Conservation (phyloP, 2,888 invertebrate genomes). For the Drosophila mettleri region DNA sequence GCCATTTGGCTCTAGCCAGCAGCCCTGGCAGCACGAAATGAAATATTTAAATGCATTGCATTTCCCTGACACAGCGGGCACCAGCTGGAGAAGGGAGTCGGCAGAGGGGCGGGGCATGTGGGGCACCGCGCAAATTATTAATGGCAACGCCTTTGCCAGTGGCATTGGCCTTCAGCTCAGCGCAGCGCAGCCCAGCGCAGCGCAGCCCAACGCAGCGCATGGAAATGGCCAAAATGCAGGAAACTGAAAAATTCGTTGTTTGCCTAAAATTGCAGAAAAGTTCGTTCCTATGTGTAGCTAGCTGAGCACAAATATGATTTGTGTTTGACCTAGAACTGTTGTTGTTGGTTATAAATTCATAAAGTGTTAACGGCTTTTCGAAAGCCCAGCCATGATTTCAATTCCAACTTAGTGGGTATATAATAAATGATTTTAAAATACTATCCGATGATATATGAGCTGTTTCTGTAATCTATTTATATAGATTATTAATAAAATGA, state of each 20-base stretch:
- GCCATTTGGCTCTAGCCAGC: constrained; percentile 26
- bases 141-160: constrained; percentile 50
- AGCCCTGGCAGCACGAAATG: constrained; percentile 38
- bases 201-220: constrained; percentile 34
- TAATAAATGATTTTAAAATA: not conserved
- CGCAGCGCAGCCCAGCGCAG: constrained; percentile 36
- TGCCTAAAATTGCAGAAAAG: constrained; percentile 16
- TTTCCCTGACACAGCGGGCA: constrained; percentile 34
- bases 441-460: not conserved
- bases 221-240: constrained; percentile 35
- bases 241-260: constrained; percentile 23
- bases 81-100: not conserved
- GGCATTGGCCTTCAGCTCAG: constrained; percentile 61
- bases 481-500: not conserved
- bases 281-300: not conserved
- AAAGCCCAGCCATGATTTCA: not conserved
- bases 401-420: not conserved
- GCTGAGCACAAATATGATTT: constrained; percentile 10
- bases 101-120: not conserved
- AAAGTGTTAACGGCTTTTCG: not conserved
- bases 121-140: constrained; percentile 40
- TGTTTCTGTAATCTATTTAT: not conserved
- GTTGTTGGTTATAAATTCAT: not conserved
- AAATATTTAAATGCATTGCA: constrained; percentile 65
- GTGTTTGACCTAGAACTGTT: constrained; percentile 6